phyloP scores from a whole-genome alignment of 2,113 vertebrate species.

The Aegotheles bennettii region DNA sequence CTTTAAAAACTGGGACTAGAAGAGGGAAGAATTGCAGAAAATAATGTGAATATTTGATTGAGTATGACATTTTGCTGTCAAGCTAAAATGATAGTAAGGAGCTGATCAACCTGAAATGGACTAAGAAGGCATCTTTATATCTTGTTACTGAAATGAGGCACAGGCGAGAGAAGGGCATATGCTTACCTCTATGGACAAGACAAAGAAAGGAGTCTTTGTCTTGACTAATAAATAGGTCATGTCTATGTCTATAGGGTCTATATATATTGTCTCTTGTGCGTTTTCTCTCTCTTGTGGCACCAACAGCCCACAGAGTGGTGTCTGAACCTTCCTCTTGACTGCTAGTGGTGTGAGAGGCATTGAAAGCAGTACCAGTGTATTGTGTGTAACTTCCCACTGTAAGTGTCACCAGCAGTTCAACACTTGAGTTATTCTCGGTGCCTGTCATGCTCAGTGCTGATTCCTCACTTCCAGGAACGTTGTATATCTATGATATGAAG shows the following conservation, averaged over 20 bases:
- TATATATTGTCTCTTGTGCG: neutral
- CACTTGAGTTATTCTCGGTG: neutral
- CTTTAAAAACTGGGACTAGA: neutral
- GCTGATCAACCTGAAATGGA: neutral
- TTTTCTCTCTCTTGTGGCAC: neutral
- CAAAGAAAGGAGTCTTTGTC: neutral
- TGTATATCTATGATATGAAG: neutral
- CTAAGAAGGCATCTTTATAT: neutral
- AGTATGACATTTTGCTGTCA: neutral
- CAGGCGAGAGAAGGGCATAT: neutral
- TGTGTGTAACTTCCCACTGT: neutral
- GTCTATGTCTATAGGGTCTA: neutral
- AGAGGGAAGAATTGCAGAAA: neutral
- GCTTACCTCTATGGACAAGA: neutral
- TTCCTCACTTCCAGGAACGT: neutral
- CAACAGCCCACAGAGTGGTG: fast-evolving
- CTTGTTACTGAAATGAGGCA: neutral
- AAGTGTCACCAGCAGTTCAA: neutral
- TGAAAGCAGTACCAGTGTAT: neutral
- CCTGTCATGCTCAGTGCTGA: neutral
- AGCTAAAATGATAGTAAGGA: neutral
- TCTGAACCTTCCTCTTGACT: neutral
- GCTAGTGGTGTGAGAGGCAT: neutral
- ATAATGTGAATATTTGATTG: neutral
- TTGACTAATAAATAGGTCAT: neutral